Percentiles rank a stretch among this genome's conserved stretches.
phyloP scores from a whole-genome alignment of 2,113 vertebrate species.

The Isichthys henryi region DNA sequence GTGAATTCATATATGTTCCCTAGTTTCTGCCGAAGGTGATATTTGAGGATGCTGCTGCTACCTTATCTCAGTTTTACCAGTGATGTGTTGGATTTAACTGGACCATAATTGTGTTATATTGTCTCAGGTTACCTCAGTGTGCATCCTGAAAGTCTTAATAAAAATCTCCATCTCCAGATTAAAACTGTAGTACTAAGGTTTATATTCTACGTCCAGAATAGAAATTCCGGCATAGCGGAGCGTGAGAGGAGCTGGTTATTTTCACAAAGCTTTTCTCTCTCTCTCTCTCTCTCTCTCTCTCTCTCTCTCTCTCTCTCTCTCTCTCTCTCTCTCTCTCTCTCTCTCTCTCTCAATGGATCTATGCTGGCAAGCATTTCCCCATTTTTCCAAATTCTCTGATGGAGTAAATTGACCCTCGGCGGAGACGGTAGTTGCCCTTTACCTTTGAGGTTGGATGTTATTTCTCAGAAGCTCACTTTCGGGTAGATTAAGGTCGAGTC shows the following conservation, averaged over 20 bases:
- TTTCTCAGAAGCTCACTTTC: slow-evolving; percentile 56
- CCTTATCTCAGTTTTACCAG: background rate
- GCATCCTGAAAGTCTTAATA: background rate
- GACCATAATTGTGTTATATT: background rate
- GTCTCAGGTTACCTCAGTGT: background rate
- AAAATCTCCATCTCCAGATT: background rate
- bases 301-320: background rate
- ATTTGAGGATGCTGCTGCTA: background rate
- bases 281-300: background rate
- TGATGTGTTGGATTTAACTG: background rate
- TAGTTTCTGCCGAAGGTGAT: background rate
- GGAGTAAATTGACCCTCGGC: slow-evolving; percentile 59
- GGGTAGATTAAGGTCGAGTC: slow-evolving; percentile 67
- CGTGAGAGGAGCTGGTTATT: background rate
- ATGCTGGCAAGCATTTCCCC: background rate
- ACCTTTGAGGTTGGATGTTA: slow-evolving; percentile 65
- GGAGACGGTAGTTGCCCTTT: slow-evolving; percentile 60
- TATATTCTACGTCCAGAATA: background rate
- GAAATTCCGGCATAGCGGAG: background rate
- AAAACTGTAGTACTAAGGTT: background rate
- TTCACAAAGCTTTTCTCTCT: background rate
- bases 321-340: background rate
- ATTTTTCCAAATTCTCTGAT: slow-evolving; percentile 33
- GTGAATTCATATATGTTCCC: background rate
- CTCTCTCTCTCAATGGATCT: background rate